A percentile compares a stretch with the other conserved stretches of the same genome.
phyloP scores from a whole-genome alignment of 2,797 vertebrate genomes.

The Mormyrus hasselquistii region DNA sequence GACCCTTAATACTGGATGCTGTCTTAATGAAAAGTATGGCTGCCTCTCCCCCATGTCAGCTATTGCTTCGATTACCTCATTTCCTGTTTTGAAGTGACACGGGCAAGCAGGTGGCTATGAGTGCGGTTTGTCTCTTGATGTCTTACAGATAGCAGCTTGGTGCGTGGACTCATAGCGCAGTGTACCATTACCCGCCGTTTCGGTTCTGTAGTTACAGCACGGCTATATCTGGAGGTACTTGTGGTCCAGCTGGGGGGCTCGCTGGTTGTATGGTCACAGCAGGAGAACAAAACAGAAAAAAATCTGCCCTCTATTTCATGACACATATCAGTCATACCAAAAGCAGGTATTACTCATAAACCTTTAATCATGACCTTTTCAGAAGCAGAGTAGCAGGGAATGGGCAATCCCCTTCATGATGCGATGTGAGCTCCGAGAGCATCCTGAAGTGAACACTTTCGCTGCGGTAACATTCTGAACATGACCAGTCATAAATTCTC shows the following conservation, averaged over 20 bases:
- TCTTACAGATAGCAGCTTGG: constrained; percentile 35
- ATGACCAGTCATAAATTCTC: background rate
- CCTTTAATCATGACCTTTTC: background rate
- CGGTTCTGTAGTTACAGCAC: background rate
- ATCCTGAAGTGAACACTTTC: background rate
- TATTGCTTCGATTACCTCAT: background rate
- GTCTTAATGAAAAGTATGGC: background rate
- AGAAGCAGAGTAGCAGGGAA: background rate
- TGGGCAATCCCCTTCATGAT: background rate
- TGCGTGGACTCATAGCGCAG: background rate
- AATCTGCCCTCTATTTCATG: background rate
- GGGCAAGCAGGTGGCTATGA: constrained; percentile 31
- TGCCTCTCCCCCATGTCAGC: background rate
- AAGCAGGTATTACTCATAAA: background rate
- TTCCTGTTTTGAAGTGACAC: constrained; percentile 8
- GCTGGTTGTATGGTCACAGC: background rate
- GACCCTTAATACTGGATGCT: background rate
- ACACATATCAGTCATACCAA: background rate
- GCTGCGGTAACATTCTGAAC: background rate
- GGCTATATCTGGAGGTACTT: constrained; percentile 28
- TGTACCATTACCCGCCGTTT: background rate
- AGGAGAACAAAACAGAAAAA: background rate
- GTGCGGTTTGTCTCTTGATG: constrained; percentile 42
- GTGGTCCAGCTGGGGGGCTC: constrained; percentile 29
- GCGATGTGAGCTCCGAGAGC: background rate